phyloP scores from a whole-genome alignment of 2,113 vertebrate genomes.

The Dromiciops gliroides region DNA sequence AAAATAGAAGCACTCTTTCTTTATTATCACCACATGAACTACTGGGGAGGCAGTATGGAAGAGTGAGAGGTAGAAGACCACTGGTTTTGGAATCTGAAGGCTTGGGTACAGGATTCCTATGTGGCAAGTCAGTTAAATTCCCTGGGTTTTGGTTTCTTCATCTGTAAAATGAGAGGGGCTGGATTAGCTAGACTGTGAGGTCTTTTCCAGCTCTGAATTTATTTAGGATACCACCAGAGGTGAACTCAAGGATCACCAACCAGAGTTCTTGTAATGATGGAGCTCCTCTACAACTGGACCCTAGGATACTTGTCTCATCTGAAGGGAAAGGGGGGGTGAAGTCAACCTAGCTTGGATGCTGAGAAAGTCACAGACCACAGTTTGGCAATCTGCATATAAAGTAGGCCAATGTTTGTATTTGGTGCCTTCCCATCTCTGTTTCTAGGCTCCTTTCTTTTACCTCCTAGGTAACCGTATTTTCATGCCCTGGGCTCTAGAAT shows the following conservation, averaged over 20 bases:
- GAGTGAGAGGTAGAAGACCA: neutral
- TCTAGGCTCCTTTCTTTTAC: neutral
- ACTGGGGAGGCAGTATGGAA: neutral
- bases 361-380: conserved; percentile 1
- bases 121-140: neutral
- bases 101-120: neutral
- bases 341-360: neutral
- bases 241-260: neutral
- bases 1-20: neutral
- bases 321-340: neutral
- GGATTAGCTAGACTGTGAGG: neutral
- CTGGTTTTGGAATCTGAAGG: neutral
- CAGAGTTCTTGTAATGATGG: neutral
- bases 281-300: neutral
- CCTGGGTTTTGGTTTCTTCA: neutral
- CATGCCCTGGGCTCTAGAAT: neutral
- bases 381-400: neutral
- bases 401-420: neutral
- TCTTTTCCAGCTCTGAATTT: neutral
- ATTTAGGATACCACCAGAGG: neutral
- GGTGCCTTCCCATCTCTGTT: neutral
- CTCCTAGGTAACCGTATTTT: neutral
- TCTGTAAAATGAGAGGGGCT: neutral
- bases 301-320: neutral
- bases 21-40: neutral